Evolutionary conservation across 1,140 invertebrate species (phyloP), one percentile per base, ranked within the genome.

Genomic region (Pantala flavescens): DNA sequence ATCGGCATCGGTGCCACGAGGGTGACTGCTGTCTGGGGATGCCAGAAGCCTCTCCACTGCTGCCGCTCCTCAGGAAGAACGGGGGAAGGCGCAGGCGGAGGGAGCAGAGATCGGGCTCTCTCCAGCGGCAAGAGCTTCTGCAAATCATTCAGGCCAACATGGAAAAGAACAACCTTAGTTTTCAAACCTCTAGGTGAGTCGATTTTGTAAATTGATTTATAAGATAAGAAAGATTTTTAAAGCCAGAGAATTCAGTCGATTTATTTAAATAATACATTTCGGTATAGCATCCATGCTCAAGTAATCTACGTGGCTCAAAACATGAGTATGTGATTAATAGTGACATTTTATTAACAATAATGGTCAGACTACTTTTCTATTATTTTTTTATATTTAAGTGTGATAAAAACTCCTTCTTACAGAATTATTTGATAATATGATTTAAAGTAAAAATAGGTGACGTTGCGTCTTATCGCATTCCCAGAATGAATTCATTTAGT

Each of bases 121-220:
- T 93, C 76, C 92, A 94, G 80, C 86, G 91, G 77, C 90, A 93
- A 80, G 91, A 93, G 83, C 85, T 94, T 76, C 88, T 93, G 74
- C 91, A 93, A 83, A 91, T 95, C 77, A 92, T 95, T 79, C 90
- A 94, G 82, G 91, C 92, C 75, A 95, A 94, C 81, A 94, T 95
- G 92, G 93, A 94, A 82, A 93, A 94, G 83, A 94, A 95, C 83
- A 92, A 93, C 82, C 84, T 91, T 84, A 90, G 89, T 88, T 91
- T 91, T 87, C 89, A 92, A 86, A 86, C 89, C 81, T 87, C 88
- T 82, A 90, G 90, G 90, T 91, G 83, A 83, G 80, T 75, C 71
- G 74, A 23, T n/a, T n/a, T n/a, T n/a, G n/a, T n/a, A n/a, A n/a
- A n/a, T n/a, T n/a, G n/a, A n/a, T 75, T 75, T 75, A 11, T 75